These are phyloP conservation scores for Cottoperca gobio DNA, from an alignment of 2,797 vertebrate species.

Conservation along the genomic window DNA sequence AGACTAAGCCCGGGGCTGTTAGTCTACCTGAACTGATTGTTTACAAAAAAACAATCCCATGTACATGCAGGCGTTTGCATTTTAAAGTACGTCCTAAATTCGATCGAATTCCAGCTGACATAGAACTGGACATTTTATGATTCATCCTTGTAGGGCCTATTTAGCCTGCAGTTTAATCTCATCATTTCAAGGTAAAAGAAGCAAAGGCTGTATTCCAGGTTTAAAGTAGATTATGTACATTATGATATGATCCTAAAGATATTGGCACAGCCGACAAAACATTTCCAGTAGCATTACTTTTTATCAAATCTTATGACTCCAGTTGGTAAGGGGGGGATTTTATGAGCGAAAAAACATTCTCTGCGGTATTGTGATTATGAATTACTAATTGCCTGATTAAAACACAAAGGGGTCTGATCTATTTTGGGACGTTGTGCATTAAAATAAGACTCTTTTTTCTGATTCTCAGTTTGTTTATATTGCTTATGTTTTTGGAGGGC, in stretches of 20 bases:
- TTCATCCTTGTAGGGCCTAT: neutral
- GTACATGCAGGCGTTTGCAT: conserved; percentile 37
- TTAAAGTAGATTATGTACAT: conserved; percentile 4
- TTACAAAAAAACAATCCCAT: conserved; percentile 33
- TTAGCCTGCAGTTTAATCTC: neutral
- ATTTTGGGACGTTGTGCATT: neutral
- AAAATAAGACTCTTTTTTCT: neutral
- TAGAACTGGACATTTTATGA: neutral
- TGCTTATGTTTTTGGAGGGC: neutral
- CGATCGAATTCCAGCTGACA: conserved; percentile 22
- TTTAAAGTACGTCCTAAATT: conserved; percentile 29
- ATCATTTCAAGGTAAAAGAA: conserved; percentile 16
- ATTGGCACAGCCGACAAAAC: neutral
- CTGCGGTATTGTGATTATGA: neutral
- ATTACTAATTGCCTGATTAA: neutral
- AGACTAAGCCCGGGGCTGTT: conserved; percentile 68
- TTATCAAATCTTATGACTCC: neutral
- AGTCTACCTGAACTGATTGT: conserved; percentile 68
- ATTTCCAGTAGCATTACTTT: neutral
- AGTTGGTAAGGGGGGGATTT: neutral
- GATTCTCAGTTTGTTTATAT: neutral
- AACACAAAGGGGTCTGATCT: neutral
- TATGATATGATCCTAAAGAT: neutral
- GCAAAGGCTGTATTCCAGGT: conserved; percentile 7
- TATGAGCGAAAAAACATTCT: neutral